Percentiles rank a stretch among this genome's conserved stretches.
These are phyloP conservation scores for Phymatocera aterrima DNA, from an alignment of 2,888 invertebrate species.

Conservation along the genomic window DNA sequence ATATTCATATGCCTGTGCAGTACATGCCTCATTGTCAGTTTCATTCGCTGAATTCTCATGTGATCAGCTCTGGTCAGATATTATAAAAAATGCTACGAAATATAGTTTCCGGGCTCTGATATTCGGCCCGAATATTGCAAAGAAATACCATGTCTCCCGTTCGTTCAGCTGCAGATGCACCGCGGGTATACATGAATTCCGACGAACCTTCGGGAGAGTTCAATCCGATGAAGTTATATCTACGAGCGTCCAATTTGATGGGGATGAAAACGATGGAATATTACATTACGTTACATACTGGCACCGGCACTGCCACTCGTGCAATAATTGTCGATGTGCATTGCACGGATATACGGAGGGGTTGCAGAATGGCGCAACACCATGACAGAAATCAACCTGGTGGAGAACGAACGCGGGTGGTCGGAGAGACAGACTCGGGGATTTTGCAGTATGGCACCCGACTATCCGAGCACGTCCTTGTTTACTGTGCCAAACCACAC, in stretches of 20 bases:
- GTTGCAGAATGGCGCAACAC: too few species aligned
- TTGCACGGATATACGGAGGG: too few species aligned
- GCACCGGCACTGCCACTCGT: too few species aligned
- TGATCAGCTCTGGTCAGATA: too few species aligned
- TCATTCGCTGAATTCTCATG: too few species aligned
- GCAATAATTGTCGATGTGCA: not conserved
- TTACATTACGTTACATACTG: too few species aligned
- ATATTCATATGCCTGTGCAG: too few species aligned
- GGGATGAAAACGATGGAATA: not conserved
- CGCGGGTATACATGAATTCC: not conserved
- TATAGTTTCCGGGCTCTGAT: too few species aligned
- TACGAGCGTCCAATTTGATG: not conserved
- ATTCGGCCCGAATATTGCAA: too few species aligned
- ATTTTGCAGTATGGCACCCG: conserved; percentile 25
- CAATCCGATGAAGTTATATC: not conserved
- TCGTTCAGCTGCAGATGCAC: too few species aligned
- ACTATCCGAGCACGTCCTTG: conserved; percentile 31
- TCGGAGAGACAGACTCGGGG: conserved; percentile 6
- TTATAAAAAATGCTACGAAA: too few species aligned
- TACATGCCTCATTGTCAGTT: not conserved
- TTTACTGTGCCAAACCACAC: conserved; percentile 46
- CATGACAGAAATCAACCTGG: not conserved
- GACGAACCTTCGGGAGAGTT: not conserved
- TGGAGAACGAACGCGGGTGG: not conserved
- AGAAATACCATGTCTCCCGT: too few species aligned